Evolutionary conservation across 2,888 invertebrate genomes (phyloP).

Genomic region (Patella depressa): DNA sequence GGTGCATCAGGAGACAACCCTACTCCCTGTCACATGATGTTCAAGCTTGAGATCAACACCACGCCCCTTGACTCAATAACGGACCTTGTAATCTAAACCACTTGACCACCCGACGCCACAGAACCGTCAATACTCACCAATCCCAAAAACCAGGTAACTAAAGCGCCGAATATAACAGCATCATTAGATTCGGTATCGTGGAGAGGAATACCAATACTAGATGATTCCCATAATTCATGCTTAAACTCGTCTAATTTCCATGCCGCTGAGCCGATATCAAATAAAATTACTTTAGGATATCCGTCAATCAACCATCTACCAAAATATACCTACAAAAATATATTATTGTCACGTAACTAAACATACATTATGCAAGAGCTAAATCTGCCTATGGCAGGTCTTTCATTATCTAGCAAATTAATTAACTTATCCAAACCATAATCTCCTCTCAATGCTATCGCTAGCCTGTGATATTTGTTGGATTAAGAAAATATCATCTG

Average conservation of each 20-base stretch:
- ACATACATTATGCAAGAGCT: background rate
- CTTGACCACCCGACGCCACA: no score
- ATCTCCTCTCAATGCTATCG: no score
- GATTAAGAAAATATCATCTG: no score
- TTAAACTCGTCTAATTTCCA: constrained; percentile 97
- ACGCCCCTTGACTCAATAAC: no score
- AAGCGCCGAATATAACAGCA: constrained; percentile 94
- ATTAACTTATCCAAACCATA: no score
- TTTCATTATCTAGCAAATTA: no score
- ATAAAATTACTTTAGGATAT: constrained; percentile 97
- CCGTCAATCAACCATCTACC: constrained; percentile 99
- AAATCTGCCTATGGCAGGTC: no score
- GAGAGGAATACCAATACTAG: constrained; percentile 91
- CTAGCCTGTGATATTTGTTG: no score
- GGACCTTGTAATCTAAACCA: no score
- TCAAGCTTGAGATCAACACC: no score
- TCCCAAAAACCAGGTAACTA: constrained; percentile 91
- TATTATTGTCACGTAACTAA: background rate
- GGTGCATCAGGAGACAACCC: no score
- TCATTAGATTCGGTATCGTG: constrained; percentile 97
- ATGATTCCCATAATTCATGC: constrained; percentile 90
- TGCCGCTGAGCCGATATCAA: constrained; percentile 96
- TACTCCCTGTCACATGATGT: no score
- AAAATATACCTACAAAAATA: constrained; percentile 81
- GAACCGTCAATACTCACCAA: constrained; percentile 76